Evolutionary conservation across 2,113 vertebrate species (phyloP).

Genomic region (Apus apus): DNA sequence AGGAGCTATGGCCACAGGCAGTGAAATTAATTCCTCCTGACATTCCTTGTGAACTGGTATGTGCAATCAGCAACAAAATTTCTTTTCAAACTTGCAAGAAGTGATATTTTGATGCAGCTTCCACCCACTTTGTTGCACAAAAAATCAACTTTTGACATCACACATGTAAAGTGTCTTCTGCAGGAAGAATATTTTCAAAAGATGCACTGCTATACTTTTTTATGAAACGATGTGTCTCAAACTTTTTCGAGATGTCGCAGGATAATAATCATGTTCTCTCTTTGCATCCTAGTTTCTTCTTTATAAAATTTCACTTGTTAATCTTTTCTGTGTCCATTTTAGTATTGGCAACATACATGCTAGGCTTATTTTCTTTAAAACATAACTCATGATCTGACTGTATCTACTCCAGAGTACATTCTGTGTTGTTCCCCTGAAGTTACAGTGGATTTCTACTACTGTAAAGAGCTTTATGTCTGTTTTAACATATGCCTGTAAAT

Average conservation of each 20-base stretch:
- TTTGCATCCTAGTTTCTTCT: neutral
- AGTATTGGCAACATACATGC: neutral
- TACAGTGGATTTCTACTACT: neutral
- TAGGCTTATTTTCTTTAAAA: neutral
- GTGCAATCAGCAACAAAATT: neutral
- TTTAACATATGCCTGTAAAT: neutral
- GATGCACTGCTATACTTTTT: neutral
- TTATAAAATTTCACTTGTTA: neutral
- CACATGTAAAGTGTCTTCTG: neutral
- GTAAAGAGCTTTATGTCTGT: neutral
- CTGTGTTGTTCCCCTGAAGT: neutral
- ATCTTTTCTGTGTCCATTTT: neutral
- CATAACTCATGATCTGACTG: neutral
- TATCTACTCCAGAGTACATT: neutral
- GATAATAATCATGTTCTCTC: neutral
- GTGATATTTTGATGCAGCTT: neutral
- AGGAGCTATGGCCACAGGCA: constrained; percentile 34
- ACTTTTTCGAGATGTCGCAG: neutral
- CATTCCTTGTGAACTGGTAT: neutral
- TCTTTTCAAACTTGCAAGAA: neutral
- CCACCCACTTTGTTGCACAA: neutral
- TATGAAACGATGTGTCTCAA: neutral
- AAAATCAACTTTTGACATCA: neutral
- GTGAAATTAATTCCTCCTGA: neutral
- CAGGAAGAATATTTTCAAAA: neutral